Conservation (phyloP, 1,140 invertebrate species). For the Lysiphlebus fabarum region DNA sequence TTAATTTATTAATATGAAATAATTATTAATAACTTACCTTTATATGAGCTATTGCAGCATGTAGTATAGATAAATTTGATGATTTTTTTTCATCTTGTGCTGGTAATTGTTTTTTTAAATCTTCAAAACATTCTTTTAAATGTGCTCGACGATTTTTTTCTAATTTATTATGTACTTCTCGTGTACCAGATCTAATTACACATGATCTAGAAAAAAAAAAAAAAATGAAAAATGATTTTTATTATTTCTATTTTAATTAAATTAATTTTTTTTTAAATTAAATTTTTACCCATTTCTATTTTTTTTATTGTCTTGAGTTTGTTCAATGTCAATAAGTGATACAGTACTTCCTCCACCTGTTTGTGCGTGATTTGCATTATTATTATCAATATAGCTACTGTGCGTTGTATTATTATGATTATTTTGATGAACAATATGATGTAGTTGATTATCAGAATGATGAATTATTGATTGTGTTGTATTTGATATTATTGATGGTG, state of each 20-base stretch:
- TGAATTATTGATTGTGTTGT: too few relatives aligned
- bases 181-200: constrained; percentile 63
- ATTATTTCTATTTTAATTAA: neutral
- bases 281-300: constrained; percentile 47
- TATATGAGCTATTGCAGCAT: constrained; percentile 80
- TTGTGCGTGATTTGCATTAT: constrained; percentile 47
- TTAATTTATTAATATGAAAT: neutral
- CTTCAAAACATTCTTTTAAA: constrained; percentile 91
- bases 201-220: constrained; percentile 39
- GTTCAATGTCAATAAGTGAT: constrained; percentile 44
- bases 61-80: constrained; percentile 87
- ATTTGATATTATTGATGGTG: too few relatives aligned
- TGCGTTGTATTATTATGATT: constrained; percentile 44
- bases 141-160: constrained; percentile 93
- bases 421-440: constrained; percentile 34
- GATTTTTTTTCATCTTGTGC: constrained; percentile 86
- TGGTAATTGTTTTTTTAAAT: constrained; percentile 81
- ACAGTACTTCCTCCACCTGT: constrained; percentile 21
- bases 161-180: constrained; percentile 93
- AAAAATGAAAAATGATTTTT: neutral
- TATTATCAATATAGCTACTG: constrained; percentile 49
- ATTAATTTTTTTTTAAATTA: constrained; percentile 5
- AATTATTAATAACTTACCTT: constrained; percentile 58
- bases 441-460: constrained; percentile 26
- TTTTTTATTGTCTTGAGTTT: constrained; percentile 48